These are phyloP conservation scores for mouse (Mus musculus) DNA, from an alignment of 2,113 vertebrate species.

Conservation along the genomic window GRCm39 chr3:133929001-133929500, in stretches of 20 bases:
- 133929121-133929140: not conserved
- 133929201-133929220: not conserved
- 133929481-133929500: not conserved
- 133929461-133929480: not conserved
- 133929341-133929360: conserved; percentile 36
- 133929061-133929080: not conserved
- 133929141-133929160: conserved; percentile 4
- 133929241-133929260: not conserved
- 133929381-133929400: not conserved
- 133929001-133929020: not conserved
- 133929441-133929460: not conserved
- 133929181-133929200: not conserved
- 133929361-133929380: not conserved
- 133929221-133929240: not conserved
- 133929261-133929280: not conserved
- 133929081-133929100: not conserved
- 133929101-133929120: not conserved
- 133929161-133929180: not conserved
- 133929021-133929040: not conserved
- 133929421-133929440: not conserved
- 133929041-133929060: not conserved
- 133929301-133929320: not conserved
- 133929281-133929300: not conserved
- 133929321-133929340: not conserved
- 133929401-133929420: not conserved